A percentile compares a stretch with the other conserved stretches of the same genome.
Evolutionary conservation across 2,888 invertebrate species (phyloP).

Genomic region (Thumatha senex): DNA sequence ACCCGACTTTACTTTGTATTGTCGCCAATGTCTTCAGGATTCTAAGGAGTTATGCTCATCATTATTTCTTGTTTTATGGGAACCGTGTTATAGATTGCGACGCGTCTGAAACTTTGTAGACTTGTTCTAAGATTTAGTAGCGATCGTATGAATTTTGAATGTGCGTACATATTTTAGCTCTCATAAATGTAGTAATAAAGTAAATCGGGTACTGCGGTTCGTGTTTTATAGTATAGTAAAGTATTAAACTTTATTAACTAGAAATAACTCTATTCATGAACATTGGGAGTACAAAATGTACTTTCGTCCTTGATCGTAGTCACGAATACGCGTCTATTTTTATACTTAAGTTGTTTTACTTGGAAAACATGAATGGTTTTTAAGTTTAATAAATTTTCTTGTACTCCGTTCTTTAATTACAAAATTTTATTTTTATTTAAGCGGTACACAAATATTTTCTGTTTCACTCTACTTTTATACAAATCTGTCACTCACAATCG

Average conservation of each 20-base stretch:
- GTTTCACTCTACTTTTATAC: too few relatives aligned
- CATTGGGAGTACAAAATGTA: neutral
- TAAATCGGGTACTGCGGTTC: neutral
- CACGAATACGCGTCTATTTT: neutral
- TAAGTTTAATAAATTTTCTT: too few relatives aligned
- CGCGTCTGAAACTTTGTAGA: slow-evolving; percentile 35
- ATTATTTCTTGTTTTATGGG: slow-evolving; percentile 39
- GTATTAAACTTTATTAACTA: neutral
- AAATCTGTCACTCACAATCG: too few relatives aligned
- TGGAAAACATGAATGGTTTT: too few relatives aligned
- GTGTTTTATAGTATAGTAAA: neutral
- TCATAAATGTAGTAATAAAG: slow-evolving; percentile 2
- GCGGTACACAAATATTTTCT: too few relatives aligned
- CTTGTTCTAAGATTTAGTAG: slow-evolving; percentile 1
- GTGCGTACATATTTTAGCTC: neutral
- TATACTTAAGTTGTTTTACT: neutral
- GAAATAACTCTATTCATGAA: neutral
- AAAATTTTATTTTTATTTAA: too few relatives aligned
- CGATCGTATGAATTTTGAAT: neutral
- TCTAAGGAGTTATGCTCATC: slow-evolving; percentile 30
- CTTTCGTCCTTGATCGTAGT: neutral
- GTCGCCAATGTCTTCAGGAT: slow-evolving; percentile 28
- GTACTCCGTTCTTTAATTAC: too few relatives aligned
- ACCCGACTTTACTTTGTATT: slow-evolving; percentile 48
- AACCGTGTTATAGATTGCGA: slow-evolving; percentile 23